These are phyloP conservation scores for Ictalurus punctatus DNA, from an alignment of 2,113 vertebrate genomes.

Conservation along the genomic window DNA sequence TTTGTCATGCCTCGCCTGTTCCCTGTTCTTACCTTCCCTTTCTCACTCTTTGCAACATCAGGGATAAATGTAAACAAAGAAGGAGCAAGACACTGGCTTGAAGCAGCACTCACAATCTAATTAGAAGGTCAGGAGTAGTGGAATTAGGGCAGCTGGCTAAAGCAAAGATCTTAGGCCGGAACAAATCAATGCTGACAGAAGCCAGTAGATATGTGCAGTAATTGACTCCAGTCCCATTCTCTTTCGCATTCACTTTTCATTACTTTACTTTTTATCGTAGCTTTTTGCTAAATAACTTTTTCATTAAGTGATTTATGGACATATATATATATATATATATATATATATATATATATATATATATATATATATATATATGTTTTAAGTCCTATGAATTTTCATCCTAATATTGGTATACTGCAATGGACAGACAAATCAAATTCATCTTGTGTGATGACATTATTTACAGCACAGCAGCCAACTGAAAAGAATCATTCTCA, in stretches of 20 bases:
- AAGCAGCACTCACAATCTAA: conserved; percentile 66
- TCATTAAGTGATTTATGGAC: conserved; percentile 14
- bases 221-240: conserved; percentile 62
- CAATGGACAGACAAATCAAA: not conserved
- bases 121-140: conserved; percentile 60
- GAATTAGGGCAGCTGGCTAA: conserved; percentile 64
- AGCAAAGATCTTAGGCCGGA: conserved; percentile 58
- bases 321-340: not conserved
- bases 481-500: not conserved
- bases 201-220: conserved; percentile 66
- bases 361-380: not conserved
- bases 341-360: too few species aligned
- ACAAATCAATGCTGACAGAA: conserved; percentile 71
- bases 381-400: not conserved
- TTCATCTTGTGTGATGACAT: not conserved
- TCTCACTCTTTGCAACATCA: not conserved
- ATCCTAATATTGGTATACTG: not conserved
- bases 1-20: conserved; percentile 16
- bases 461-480: not conserved
- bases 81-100: conserved; percentile 41
- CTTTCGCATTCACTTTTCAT: conserved; percentile 45
- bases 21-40: not conserved
- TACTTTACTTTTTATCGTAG: conserved; percentile 20
- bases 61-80: conserved; percentile 50
- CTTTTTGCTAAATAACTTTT: conserved; percentile 58